A percentile compares a stretch with the other conserved stretches of the same genome.
Conservation (phyloP, 2,888 invertebrate genomes). For the Acrobasis consociella region DNA sequence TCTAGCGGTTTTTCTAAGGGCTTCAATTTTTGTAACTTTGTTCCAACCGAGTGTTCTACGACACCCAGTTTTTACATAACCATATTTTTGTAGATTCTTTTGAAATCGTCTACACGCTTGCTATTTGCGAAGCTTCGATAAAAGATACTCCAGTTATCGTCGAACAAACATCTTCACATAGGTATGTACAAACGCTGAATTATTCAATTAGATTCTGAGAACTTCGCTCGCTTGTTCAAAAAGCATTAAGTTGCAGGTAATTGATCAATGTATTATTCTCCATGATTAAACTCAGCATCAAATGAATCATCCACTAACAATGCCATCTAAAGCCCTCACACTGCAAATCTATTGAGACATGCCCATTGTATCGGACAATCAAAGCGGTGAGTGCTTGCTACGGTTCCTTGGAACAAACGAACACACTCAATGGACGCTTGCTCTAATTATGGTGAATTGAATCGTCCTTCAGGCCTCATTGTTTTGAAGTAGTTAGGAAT, state of each 20-base stretch:
- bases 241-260: neutral
- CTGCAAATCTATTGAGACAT: conserved; percentile 11
- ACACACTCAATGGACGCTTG: conserved; percentile 5
- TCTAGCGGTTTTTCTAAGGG: too few species aligned
- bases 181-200: too few species aligned
- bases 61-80: too few species aligned
- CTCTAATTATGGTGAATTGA: conserved; percentile 19
- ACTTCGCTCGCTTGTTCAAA: too few species aligned
- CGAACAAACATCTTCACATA: too few species aligned
- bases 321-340: neutral
- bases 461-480: conserved; percentile 17
- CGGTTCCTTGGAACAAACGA: conserved; percentile 13
- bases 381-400: neutral
- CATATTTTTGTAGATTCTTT: too few species aligned
- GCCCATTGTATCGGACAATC: conserved; percentile 12
- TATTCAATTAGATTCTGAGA: too few species aligned
- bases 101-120: too few species aligned
- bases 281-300: conserved; percentile 1
- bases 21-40: too few species aligned
- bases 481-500: neutral
- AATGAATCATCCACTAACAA: neutral
- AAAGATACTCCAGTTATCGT: too few species aligned
- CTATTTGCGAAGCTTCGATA: too few species aligned
- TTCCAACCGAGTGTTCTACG: too few species aligned
- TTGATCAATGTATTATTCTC: neutral